Evolutionary conservation across 1,140 invertebrate genomes (phyloP).

Genomic region (Micrasema longulum): DNA sequence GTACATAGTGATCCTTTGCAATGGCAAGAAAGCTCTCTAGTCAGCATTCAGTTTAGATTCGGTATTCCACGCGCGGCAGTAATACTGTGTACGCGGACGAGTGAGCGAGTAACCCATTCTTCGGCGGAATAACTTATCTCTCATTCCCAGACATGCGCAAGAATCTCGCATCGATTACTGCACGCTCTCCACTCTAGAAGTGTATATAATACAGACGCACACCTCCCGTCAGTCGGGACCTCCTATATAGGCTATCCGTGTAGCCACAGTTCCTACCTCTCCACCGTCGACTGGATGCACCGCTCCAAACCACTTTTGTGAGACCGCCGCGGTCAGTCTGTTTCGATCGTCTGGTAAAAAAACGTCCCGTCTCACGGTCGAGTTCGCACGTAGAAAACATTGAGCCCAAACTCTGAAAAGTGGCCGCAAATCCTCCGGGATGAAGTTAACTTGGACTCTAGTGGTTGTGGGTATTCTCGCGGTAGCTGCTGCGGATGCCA

Average conservation of each 20-base stretch:
- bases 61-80: slow-evolving; percentile 26
- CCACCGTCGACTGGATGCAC: slow-evolving; percentile 17
- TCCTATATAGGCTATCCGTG: slow-evolving; percentile 13
- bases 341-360: slow-evolving; percentile 24
- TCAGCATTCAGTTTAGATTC: too few species aligned
- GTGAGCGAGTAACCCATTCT: slow-evolving; percentile 48
- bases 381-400: slow-evolving; percentile 43
- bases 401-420: slow-evolving; percentile 46
- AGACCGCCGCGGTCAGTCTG: slow-evolving; percentile 39
- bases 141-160: slow-evolving; percentile 43
- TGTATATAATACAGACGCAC: neutral
- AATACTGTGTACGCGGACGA: slow-evolving; percentile 36
- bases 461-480: slow-evolving; percentile 61
- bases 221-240: neutral
- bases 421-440: slow-evolving; percentile 52
- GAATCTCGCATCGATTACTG: slow-evolving; percentile 43
- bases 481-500: slow-evolving; percentile 63
- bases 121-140: slow-evolving; percentile 32
- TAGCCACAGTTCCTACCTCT: slow-evolving; percentile 17
- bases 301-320: slow-evolving; percentile 15
- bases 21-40: too few species aligned
- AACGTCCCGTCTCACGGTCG: slow-evolving; percentile 32
- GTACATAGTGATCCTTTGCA: too few species aligned
- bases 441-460: slow-evolving; percentile 64
- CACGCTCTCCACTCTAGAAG: slow-evolving; percentile 1